A percentile compares a stretch with the other conserved stretches of the same genome.
Conservation (phyloP, 2,113 vertebrate species). For the Herpailurus yagouaroundi region DNA sequence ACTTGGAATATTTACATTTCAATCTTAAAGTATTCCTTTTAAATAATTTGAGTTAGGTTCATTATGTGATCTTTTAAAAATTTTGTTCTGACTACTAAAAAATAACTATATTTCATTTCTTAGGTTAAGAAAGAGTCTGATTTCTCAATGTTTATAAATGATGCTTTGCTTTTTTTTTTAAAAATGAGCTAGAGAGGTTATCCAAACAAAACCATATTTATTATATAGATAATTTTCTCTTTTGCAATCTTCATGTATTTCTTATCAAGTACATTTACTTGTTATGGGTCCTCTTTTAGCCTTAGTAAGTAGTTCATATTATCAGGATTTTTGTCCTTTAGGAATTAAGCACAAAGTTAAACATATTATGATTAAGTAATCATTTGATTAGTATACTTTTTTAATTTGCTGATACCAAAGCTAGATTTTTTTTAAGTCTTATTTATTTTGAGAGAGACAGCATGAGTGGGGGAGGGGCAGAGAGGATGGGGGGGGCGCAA, state of each 20-base stretch:
- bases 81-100: constrained; percentile 28
- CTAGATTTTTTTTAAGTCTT: constrained; percentile 55
- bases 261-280: constrained; percentile 66
- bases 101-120: constrained; percentile 55
- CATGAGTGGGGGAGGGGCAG: too few relatives aligned
- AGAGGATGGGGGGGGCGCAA: too few relatives aligned
- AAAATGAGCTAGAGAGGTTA: not conserved
- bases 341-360: constrained; percentile 55
- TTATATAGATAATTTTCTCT: constrained; percentile 45
- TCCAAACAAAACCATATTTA: not conserved
- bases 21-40: constrained; percentile 36
- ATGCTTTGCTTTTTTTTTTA: constrained; percentile 59
- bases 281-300: not conserved
- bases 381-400: constrained; percentile 61
- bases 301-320: not conserved
- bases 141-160: constrained; percentile 58
- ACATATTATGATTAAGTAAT: not conserved
- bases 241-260: constrained; percentile 47
- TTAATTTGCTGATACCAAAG: constrained; percentile 59
- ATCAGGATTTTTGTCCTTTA: not conserved
- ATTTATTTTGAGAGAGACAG: too few relatives aligned
- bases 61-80: constrained; percentile 42
- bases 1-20: constrained; percentile 32
- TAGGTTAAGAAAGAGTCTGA: constrained; percentile 51
- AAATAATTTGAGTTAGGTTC: constrained; percentile 6